phyloP scores from a whole-genome alignment of 2,113 vertebrate genomes.

The Ia io region DNA sequence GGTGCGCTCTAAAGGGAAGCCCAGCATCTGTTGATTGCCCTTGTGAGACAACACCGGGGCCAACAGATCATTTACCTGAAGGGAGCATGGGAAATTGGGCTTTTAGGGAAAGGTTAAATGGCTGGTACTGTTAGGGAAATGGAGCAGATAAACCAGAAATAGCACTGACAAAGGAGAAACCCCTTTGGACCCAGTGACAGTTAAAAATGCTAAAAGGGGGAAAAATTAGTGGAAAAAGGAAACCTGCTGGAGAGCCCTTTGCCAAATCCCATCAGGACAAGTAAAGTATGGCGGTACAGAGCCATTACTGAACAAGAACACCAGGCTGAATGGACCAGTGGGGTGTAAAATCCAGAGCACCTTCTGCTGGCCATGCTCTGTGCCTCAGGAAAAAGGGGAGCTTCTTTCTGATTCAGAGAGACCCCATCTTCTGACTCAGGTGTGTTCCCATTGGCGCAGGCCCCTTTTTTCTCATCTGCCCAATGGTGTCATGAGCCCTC shows the following conservation, averaged over 20 bases:
- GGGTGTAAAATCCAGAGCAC: neutral
- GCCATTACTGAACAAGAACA: neutral
- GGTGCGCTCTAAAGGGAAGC: neutral
- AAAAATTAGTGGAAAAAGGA: neutral
- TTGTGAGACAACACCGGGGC: neutral
- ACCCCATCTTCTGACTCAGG: neutral
- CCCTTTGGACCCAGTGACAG: neutral
- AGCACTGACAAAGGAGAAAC: neutral
- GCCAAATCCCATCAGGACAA: neutral
- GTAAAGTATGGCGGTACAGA: neutral
- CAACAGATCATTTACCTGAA: neutral
- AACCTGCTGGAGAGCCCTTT: neutral
- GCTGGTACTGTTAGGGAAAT: neutral
- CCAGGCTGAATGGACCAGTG: neutral
- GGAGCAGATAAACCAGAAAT: neutral
- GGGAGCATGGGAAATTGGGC: too few species aligned
- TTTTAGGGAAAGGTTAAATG: slow-evolving; percentile 23
- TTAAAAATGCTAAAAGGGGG: neutral
- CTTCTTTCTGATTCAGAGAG: neutral
- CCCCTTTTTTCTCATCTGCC: neutral
- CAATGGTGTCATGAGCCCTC: neutral
- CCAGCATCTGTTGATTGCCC: neutral
- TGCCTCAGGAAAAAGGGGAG: neutral
- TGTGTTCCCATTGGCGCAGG: neutral
- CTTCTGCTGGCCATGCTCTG: neutral